Conservation (phyloP, 2,797 vertebrate genomes). For the Taeniopygia guttata region DNA sequence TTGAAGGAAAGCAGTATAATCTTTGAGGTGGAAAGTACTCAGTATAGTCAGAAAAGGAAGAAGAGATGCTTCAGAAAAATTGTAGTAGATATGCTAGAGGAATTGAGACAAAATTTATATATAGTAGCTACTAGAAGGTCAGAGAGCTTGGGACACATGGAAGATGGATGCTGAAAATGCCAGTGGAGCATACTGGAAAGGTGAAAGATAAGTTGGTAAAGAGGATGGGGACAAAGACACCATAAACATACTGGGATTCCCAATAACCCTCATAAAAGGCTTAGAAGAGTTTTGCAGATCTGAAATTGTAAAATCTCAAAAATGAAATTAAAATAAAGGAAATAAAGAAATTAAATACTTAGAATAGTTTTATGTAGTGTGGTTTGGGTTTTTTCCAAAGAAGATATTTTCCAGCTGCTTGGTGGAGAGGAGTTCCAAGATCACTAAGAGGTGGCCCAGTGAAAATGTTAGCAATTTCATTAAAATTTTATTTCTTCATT, state of each 20-base stretch:
- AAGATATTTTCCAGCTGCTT: not conserved
- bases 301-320: not conserved
- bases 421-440: not conserved
- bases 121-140: not conserved
- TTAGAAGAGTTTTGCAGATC: not conserved
- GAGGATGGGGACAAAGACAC: not conserved
- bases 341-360: not conserved
- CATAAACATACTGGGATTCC: not conserved
- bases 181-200: not conserved
- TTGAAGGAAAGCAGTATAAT: not conserved
- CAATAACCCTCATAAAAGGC: not conserved
- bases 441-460: not conserved
- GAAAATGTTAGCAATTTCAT: slow-evolving; percentile 10
- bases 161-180: not conserved
- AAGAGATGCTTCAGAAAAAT: not conserved
- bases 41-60: not conserved
- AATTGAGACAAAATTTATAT: not conserved
- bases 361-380: not conserved
- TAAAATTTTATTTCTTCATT: not conserved
- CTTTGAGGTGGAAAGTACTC: not conserved
- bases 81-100: not conserved
- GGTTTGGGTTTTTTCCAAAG: not conserved
- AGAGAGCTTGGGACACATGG: not conserved
- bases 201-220: not conserved
- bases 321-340: not conserved